phyloP scores from a whole-genome alignment of 1,140 invertebrate genomes.

The Drosophila mauritiana region DNA sequence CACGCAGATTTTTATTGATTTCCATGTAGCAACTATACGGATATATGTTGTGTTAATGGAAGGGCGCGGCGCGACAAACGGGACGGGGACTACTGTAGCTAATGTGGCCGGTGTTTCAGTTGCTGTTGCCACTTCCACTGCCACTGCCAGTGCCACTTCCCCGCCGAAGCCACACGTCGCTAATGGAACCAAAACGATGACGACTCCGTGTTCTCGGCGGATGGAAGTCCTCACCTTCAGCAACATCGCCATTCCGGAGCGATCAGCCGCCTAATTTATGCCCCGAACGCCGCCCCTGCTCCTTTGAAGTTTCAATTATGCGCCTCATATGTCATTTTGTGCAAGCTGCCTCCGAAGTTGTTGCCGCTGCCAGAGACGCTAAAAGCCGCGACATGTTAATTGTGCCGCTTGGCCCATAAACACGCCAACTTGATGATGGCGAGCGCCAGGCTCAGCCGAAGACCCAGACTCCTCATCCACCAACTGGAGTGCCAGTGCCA shows the following conservation, averaged over 20 bases:
- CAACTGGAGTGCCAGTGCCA: not conserved
- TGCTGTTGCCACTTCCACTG: constrained; percentile 37
- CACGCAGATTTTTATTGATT: constrained; percentile 76
- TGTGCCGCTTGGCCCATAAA: constrained; percentile 83
- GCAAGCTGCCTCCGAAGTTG: constrained; percentile 54
- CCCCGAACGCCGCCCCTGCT: constrained; percentile 70
- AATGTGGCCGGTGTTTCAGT: constrained; percentile 10
- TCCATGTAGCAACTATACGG: constrained; percentile 52
- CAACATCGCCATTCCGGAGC: constrained; percentile 39
- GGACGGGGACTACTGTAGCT: constrained; percentile 40
- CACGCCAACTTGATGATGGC: constrained; percentile 83
- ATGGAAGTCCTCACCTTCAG: constrained; percentile 54
- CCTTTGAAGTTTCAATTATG: constrained; percentile 84
- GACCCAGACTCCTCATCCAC: constrained; percentile 21
- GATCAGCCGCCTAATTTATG: constrained; percentile 80
- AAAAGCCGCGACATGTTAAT: constrained; percentile 84
- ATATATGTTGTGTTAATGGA: constrained; percentile 69
- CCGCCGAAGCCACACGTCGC: constrained; percentile 61
- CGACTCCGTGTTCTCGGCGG: constrained; percentile 21
- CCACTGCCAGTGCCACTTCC: not conserved
- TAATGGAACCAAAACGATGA: constrained; percentile 71
- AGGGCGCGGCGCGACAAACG: constrained; percentile 64
- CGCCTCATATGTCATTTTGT: constrained; percentile 84
- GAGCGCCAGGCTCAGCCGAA: constrained; percentile 76
- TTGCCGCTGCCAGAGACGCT: constrained; percentile 61